A percentile compares a stretch with the other conserved stretches of the same genome.
Evolutionary conservation across 2,113 vertebrate genomes (phyloP).

Genomic region (Solea solea): DNA sequence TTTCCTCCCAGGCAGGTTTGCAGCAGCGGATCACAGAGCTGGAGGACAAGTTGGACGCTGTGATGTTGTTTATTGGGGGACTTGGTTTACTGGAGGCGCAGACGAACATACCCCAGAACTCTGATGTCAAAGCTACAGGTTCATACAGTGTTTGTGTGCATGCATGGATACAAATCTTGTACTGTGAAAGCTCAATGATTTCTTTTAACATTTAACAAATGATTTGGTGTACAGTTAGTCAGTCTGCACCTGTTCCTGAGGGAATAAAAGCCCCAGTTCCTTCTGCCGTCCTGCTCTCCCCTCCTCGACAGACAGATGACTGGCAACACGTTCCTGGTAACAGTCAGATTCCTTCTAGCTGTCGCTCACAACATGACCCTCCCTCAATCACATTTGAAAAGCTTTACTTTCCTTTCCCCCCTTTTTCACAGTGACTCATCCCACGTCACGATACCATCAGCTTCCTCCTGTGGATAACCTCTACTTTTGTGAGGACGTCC

Average conservation of each 20-base stretch:
- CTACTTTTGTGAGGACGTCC: conserved; percentile 52
- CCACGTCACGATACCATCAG: neutral
- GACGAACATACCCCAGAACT: neutral
- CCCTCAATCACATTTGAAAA: neutral
- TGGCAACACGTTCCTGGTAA: conserved; percentile 68
- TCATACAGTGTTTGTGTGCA: neutral
- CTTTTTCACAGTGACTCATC: conserved; percentile 25
- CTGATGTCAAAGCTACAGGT: conserved; percentile 40
- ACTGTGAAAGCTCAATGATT: neutral
- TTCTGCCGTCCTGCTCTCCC: conserved; percentile 88
- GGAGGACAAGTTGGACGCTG: conserved; percentile 74
- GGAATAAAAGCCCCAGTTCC: conserved; percentile 56
- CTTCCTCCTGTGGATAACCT: conserved; percentile 11
- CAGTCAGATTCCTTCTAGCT: neutral
- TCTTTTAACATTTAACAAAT: neutral
- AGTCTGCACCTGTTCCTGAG: conserved; percentile 13
- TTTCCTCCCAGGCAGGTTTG: conserved; percentile 45
- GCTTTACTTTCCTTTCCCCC: neutral
- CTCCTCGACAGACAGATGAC: conserved; percentile 84
- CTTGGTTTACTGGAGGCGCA: conserved; percentile 48
- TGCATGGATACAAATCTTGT: neutral
- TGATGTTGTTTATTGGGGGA: conserved; percentile 70
- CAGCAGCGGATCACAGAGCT: conserved; percentile 60
- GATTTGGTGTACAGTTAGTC: conserved; percentile 31
- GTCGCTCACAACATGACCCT: neutral